Evolutionary conservation across 1,140 invertebrate genomes (phyloP), one percentile per base, ranked within the genome.

Genomic region (Anastatus disparis): DNA sequence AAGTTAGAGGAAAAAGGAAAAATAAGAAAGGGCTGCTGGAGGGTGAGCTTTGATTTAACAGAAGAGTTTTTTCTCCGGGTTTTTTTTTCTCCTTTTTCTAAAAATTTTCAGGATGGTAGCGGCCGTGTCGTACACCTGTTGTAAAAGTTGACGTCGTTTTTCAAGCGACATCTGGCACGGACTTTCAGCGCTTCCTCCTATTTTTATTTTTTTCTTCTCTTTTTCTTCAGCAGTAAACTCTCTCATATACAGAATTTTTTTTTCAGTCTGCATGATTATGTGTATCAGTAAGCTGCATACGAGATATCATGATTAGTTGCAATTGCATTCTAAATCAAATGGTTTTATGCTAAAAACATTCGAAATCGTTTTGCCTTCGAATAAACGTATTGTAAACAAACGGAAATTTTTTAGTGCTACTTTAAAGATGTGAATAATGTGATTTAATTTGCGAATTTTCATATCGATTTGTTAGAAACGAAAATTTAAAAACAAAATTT

Each of bases 111-210:
- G 46, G 26, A n/a, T 15, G 17, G 46, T 29, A 26, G 26, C n/a
- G 69, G 61, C 69, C 31, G 31, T 71, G 61, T 64, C 61, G 61
- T 71, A 71, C 69, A 71, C 69, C 69, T 71, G 69, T 71, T 71
- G 69, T 71, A 64, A 65, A 71, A 71, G 61, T 71, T 71, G 69
- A 64, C 61, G 69, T 71, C 69, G 69, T 71, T 71, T 71, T 71
- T 71, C 69, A 71, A 22, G 61, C 50, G 50, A 64, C 69, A 71
- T 71, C 69, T 71, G 69, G 61, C 31, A 22, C 17, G 42, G 69
- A 71, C 61, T 48, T 52, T 63, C 27, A 22, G 27, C 17, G 53
- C 26, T 24, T 3, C 24, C 24, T 24, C 20, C 56, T 3, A 1
- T 26, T 6, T 31, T 6, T 44, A 9, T 62, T 24, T 31, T 29